phyloP scores from a whole-genome alignment of 1,140 invertebrate genomes.

The Hylaeus anthracinus region DNA sequence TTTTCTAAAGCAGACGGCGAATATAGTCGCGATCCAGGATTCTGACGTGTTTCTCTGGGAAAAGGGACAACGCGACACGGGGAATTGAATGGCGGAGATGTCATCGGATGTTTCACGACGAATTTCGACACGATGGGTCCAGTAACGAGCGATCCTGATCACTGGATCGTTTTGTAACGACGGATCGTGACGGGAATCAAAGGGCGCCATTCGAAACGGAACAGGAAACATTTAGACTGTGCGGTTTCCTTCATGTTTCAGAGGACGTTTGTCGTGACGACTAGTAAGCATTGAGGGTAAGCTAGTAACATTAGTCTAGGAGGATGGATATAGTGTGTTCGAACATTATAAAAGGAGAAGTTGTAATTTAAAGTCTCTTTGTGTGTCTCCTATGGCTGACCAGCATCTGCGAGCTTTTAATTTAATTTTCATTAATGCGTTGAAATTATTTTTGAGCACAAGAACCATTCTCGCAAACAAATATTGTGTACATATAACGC shows the following conservation, averaged over 20 bases:
- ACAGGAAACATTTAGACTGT: not conserved
- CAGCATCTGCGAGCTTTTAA: no score
- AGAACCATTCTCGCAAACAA: no score
- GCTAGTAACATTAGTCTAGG: no score
- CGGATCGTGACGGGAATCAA: constrained; percentile 51
- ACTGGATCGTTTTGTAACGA: constrained; percentile 58
- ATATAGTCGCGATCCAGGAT: not conserved
- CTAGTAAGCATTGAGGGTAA: not conserved
- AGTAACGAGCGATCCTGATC: constrained; percentile 53
- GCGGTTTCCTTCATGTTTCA: constrained; percentile 36
- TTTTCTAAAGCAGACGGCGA: not conserved
- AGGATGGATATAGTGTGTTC: no score
- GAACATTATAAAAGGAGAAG: no score
- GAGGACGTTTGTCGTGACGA: not conserved
- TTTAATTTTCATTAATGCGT: no score
- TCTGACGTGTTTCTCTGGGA: not conserved
- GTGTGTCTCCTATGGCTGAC: no score
- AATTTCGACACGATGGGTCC: constrained; percentile 9
- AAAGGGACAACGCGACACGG: no score
- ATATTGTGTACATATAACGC: no score
- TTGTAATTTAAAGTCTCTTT: no score
- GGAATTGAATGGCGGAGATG: no score
- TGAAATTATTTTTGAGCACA: no score
- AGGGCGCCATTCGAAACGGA: not conserved
- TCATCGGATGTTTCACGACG: constrained; percentile 5